Evolutionary conservation across 2,888 invertebrate genomes (phyloP).

Genomic region (Drosophila percnosoma): DNA sequence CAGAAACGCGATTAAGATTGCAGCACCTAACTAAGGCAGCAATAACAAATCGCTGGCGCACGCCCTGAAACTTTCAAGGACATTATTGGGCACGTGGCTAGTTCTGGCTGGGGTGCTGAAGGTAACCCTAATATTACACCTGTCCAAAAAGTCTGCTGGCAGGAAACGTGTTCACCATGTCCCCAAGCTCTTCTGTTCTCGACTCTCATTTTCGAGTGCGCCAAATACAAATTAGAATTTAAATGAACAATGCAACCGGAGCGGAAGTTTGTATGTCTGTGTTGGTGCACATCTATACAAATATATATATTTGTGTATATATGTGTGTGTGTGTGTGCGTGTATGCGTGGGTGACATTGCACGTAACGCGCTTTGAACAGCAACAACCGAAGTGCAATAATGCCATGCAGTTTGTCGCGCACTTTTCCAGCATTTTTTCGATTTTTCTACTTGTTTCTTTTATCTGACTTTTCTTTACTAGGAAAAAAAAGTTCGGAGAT

Average conservation of each 20-base stretch:
- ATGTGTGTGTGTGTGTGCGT: slow-evolving; percentile 26
- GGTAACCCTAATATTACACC: slow-evolving; percentile 28
- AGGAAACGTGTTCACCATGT: slow-evolving; percentile 59
- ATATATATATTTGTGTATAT: slow-evolving; percentile 9
- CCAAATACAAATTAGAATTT: slow-evolving; percentile 81
- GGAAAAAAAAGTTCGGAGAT: slow-evolving; percentile 46
- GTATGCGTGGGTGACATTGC: slow-evolving; percentile 62
- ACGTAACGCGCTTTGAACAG: slow-evolving; percentile 59
- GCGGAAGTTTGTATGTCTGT: slow-evolving; percentile 64
- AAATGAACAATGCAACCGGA: slow-evolving; percentile 78
- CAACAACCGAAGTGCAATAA: slow-evolving; percentile 60
- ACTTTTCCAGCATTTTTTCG: slow-evolving; percentile 44
- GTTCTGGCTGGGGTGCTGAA: slow-evolving; percentile 14
- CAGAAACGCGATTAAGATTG: slow-evolving; percentile 59
- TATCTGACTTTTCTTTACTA: slow-evolving; percentile 32
- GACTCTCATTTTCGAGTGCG: slow-evolving; percentile 64
- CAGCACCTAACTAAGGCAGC: slow-evolving; percentile 42
- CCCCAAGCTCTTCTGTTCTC: slow-evolving; percentile 49
- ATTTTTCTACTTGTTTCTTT: slow-evolving; percentile 20
- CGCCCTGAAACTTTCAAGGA: slow-evolving; percentile 70
- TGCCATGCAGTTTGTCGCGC: slow-evolving; percentile 73
- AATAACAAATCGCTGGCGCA: slow-evolving; percentile 54
- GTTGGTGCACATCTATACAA: slow-evolving; percentile 6
- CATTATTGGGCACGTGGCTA: slow-evolving; percentile 62
- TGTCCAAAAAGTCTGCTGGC: slow-evolving; percentile 58